Conservation (phyloP, 92 coral and sea anemone species). For the Ricordea florida region DNA sequence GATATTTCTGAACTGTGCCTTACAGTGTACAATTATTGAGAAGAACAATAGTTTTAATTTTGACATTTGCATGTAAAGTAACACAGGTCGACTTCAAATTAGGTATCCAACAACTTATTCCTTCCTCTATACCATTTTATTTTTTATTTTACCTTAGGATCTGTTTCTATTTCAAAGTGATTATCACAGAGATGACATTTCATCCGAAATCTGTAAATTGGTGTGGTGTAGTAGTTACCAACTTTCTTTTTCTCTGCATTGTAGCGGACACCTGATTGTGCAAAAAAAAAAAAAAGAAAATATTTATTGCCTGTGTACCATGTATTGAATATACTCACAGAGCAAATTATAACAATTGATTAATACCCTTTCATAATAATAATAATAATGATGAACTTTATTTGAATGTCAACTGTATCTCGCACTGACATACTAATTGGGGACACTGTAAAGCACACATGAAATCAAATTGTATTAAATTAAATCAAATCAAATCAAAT, state of each 20-base stretch:
- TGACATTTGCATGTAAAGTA: too few relatives aligned
- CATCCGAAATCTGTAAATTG: conserved; percentile 99
- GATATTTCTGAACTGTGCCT: too few relatives aligned
- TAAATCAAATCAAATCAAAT: background rate
- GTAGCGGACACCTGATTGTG: conserved; percentile 85
- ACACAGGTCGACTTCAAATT: too few relatives aligned
- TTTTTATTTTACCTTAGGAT: conserved; percentile 76
- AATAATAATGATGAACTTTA: background rate
- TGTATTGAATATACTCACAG: background rate
- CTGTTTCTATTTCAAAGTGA: conserved; percentile 97
- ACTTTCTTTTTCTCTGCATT: conserved; percentile 99
- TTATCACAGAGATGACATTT: conserved; percentile 98
- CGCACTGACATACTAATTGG: too few relatives aligned
- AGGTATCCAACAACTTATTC: too few relatives aligned
- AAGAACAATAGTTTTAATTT: too few relatives aligned
- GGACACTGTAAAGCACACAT: too few relatives aligned
- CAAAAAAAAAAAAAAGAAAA: background rate
- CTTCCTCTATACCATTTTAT: background rate
- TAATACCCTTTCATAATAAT: too few relatives aligned
- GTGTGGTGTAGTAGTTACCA: conserved; percentile 98
- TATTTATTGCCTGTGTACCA: background rate
- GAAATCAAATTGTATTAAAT: background rate
- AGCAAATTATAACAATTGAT: too few relatives aligned
- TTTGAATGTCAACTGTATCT: too few relatives aligned
- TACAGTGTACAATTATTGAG: too few relatives aligned